Percentiles rank a stretch among this genome's conserved stretches.
Conservation (phyloP, 2,888 invertebrate genomes). For the Dasysyrphus albostriatus region DNA sequence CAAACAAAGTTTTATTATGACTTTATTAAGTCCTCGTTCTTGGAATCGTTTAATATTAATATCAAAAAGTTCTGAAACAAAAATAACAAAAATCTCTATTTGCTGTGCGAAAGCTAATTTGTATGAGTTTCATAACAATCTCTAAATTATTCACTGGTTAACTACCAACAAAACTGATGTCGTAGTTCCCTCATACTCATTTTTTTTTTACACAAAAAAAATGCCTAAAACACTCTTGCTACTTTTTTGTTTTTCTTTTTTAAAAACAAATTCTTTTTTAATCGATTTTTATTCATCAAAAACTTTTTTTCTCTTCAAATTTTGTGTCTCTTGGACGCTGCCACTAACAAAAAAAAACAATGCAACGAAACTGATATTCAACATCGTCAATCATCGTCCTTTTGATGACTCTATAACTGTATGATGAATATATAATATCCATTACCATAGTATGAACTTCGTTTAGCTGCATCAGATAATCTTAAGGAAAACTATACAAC, state of each 20-base stretch:
- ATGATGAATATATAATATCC: background rate
- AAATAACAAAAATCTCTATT: no score
- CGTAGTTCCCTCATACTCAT: no score
- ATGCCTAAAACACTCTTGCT: background rate
- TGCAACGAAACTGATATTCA: background rate
- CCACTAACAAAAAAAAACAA: background rate
- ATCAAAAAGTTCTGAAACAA: no score
- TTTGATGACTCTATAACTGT: background rate
- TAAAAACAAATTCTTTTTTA: background rate
- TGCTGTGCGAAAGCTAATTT: no score
- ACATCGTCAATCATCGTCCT: background rate
- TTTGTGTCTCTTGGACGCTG: slow-evolving; percentile 42
- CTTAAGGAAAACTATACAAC: slow-evolving; percentile 98
- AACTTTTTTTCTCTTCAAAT: slow-evolving; percentile 10
- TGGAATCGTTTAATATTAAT: no score
- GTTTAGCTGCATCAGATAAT: slow-evolving; percentile 97
- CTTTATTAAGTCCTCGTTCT: no score
- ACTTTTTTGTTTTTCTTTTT: background rate
- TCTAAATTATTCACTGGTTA: no score
- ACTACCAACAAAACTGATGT: no score
- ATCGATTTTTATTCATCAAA: background rate
- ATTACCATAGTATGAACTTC: slow-evolving; percentile 91
- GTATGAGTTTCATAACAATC: no score
- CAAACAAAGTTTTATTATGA: no score
- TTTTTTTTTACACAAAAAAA: background rate